These are phyloP conservation scores for Phodopus roborovskii DNA, from an alignment of 2,113 vertebrate species.

Conservation along the genomic window DNA sequence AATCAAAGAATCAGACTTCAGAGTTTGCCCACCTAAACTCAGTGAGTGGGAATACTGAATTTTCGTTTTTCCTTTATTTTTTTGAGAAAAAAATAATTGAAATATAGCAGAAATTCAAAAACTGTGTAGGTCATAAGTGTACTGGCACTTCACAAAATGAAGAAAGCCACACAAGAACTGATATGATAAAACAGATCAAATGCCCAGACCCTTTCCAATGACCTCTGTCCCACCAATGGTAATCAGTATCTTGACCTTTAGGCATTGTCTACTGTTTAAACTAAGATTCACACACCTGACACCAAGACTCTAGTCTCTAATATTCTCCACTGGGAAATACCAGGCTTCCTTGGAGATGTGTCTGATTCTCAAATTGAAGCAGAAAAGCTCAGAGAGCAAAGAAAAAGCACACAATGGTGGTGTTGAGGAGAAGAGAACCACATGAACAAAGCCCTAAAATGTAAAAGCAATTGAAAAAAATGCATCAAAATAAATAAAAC, in stretches of 20 bases:
- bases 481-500: constrained; percentile 1
- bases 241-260: neutral
- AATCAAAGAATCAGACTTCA: neutral
- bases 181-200: neutral
- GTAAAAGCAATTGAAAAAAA: neutral
- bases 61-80: neutral
- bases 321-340: neutral
- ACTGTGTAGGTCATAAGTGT: neutral
- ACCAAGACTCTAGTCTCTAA: neutral
- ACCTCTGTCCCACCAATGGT: too few species aligned
- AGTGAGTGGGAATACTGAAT: neutral
- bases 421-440: neutral
- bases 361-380: neutral
- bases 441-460: neutral
- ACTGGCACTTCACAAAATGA: neutral
- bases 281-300: neutral
- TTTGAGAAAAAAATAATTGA: neutral
- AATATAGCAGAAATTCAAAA: neutral
- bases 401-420: neutral
- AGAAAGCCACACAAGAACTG: neutral
- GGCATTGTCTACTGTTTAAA: neutral
- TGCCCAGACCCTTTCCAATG: neutral
- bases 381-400: neutral
- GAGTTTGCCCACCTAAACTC: neutral
- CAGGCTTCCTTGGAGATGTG: neutral